phyloP scores from a whole-genome alignment of 2,113 vertebrate genomes.

The Mus musculus region DNA sequence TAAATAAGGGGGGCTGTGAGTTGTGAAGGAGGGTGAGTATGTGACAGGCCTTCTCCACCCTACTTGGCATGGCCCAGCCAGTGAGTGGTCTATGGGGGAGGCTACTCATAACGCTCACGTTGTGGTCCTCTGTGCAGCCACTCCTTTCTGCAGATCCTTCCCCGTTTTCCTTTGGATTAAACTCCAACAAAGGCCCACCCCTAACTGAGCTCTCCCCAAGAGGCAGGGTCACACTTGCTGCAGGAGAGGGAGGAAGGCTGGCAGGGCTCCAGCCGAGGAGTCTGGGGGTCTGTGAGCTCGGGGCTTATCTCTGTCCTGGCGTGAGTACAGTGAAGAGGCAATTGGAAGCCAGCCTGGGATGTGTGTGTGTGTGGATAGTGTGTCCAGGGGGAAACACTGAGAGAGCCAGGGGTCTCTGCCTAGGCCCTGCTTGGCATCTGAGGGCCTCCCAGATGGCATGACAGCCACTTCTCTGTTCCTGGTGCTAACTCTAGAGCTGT shows the following conservation, averaged over 20 bases:
- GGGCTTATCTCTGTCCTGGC: background rate
- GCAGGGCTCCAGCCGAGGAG: background rate
- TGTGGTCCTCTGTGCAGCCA: background rate
- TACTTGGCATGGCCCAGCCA: background rate
- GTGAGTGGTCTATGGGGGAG: background rate
- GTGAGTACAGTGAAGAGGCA: background rate
- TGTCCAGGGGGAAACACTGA: background rate
- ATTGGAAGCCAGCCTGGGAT: background rate
- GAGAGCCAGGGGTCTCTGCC: background rate
- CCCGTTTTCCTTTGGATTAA: constrained; percentile 27
- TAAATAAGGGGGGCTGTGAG: too few relatives aligned
- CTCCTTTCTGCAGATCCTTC: background rate
- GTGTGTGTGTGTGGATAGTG: too few relatives aligned
- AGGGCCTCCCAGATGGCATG: accelerated
- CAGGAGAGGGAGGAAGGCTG: background rate
- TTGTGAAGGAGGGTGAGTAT: background rate
- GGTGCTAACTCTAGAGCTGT: background rate
- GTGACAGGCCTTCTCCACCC: background rate
- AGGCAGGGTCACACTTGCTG: background rate
- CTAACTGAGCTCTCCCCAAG: background rate
- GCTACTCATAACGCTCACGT: background rate
- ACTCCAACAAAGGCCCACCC: background rate
- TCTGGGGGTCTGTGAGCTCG: background rate
- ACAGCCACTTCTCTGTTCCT: background rate
- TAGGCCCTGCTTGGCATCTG: background rate